A percentile compares a stretch with the other conserved stretches of the same genome.
Evolutionary conservation across 1,140 invertebrate genomes (phyloP).

Genomic region (Pseudoatta argentina): DNA sequence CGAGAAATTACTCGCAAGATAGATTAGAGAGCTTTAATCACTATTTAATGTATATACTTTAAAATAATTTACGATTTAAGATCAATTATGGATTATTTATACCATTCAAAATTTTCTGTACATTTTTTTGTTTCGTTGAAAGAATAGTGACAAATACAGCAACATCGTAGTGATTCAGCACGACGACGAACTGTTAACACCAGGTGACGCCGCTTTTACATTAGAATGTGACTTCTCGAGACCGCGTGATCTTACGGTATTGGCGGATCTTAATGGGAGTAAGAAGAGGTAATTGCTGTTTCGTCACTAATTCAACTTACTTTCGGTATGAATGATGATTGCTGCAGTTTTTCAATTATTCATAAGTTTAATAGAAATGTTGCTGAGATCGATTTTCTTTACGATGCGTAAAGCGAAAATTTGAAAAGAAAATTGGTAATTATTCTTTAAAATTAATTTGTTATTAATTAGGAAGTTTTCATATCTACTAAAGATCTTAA

Average conservation of each 20-base stretch:
- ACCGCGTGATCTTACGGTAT: conserved; percentile 85
- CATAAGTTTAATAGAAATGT: conserved; percentile 22
- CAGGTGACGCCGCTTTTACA: conserved; percentile 88
- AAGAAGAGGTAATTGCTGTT: conserved; percentile 79
- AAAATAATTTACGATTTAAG: background rate
- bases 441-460: conserved; percentile 7
- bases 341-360: conserved; percentile 29
- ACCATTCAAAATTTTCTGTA: background rate
- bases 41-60: background rate
- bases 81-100: background rate
- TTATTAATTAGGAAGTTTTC: background rate
- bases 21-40: background rate
- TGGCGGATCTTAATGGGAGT: conserved; percentile 84
- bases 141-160: conserved; percentile 87
- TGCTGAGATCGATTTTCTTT: background rate
- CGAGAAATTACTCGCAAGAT: background rate
- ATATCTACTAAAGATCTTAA: background rate
- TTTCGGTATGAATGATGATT: conserved; percentile 36
- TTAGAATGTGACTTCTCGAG: conserved; percentile 89
- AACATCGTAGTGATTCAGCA: conserved; percentile 88
- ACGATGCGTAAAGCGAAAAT: no score
- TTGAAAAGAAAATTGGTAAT: background rate
- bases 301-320: conserved; percentile 12
- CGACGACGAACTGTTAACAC: conserved; percentile 89
- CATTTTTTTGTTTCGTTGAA: background rate